Evolutionary conservation across 2,113 vertebrate species (phyloP).

Genomic region (Hippocampus zosterae): DNA sequence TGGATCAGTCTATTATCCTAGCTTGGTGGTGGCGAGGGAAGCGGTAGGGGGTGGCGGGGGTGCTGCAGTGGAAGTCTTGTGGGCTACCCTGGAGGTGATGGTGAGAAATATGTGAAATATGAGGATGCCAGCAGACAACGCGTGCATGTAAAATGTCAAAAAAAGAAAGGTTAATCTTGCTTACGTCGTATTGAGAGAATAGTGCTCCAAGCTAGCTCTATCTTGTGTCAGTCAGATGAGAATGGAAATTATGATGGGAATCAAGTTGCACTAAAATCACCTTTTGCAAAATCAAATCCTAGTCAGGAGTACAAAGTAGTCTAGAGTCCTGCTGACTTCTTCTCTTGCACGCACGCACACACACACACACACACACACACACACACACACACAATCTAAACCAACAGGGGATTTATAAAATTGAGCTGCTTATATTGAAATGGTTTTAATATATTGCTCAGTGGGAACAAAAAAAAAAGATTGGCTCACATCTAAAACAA

Average conservation of each 20-base stretch:
- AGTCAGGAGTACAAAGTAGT: neutral
- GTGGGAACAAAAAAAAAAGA: constrained; percentile 17
- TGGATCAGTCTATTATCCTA: constrained; percentile 64
- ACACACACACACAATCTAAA: constrained; percentile 5
- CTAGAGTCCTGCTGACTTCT: neutral
- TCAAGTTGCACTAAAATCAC: neutral
- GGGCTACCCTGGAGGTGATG: constrained; percentile 46
- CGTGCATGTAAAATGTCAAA: neutral
- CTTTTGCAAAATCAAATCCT: neutral
- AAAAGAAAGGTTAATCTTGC: neutral
- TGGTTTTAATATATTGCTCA: constrained; percentile 40
- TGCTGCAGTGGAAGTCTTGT: neutral
- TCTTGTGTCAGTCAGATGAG: neutral
- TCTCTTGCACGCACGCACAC: no score
- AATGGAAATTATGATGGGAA: neutral
- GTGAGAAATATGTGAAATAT: constrained; percentile 25
- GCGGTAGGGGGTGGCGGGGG: constrained; percentile 2
- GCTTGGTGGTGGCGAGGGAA: constrained; percentile 25
- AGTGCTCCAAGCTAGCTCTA: neutral
- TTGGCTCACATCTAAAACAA: constrained; percentile 24
- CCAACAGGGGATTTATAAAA: constrained; percentile 40
- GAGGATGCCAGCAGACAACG: neutral
- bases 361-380: neutral
- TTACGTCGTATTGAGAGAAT: neutral
- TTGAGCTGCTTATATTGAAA: constrained; percentile 46